A percentile compares a stretch with the other conserved stretches of the same genome.
phyloP scores from a whole-genome alignment of 2,113 vertebrate species.

The Dipodomys spectabilis region DNA sequence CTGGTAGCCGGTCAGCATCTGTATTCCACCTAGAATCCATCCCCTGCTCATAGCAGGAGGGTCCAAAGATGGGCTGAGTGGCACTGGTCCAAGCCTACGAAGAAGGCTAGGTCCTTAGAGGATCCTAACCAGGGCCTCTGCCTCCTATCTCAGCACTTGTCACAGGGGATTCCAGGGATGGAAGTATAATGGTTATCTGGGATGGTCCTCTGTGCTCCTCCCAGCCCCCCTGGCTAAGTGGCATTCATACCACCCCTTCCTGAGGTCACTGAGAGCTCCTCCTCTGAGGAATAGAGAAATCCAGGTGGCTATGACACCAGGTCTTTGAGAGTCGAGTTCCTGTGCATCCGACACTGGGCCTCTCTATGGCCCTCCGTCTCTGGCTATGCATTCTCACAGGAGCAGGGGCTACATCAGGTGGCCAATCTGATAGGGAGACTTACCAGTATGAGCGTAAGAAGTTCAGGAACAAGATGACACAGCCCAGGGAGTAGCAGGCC shows the following conservation, averaged over 20 bases:
- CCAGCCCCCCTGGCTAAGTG: background rate
- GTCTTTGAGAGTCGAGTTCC: background rate
- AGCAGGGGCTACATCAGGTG: too few relatives aligned
- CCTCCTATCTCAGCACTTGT: background rate
- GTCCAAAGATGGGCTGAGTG: background rate
- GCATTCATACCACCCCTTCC: background rate
- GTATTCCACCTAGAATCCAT: background rate
- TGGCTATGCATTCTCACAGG: background rate
- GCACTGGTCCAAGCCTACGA: background rate
- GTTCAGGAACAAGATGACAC: slow-evolving; percentile 91
- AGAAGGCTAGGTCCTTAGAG: background rate
- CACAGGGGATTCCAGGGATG: background rate
- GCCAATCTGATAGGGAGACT: slow-evolving; percentile 43
- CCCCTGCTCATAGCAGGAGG: background rate
- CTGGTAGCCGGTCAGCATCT: background rate
- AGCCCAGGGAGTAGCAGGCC: slow-evolving; percentile 92
- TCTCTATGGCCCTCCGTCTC: background rate
- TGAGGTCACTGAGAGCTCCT: background rate
- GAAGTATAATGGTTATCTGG: background rate
- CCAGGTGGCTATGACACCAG: background rate
- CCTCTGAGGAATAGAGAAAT: background rate
- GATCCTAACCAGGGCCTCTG: background rate
- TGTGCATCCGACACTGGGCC: background rate
- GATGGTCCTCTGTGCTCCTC: background rate
- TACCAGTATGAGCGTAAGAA: slow-evolving; percentile 94